Base-by-base conservation (phyloP, 2,888 invertebrate genomes). In the Eledone cirrhosa region DNA sequence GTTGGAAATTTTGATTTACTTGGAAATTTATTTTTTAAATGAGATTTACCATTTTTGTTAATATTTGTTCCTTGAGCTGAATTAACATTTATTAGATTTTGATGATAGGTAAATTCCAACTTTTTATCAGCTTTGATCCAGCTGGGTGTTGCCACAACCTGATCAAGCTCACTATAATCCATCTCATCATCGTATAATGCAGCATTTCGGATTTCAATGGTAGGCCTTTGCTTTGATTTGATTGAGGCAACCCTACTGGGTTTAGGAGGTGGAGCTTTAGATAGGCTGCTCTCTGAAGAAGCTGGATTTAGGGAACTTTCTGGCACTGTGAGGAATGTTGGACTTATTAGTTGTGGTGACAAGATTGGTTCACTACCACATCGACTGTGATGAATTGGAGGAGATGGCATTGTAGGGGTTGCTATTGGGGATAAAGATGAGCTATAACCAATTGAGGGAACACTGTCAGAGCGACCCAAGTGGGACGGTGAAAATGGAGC, bases 161-260 rank as follows among this genome's bases (percentile, higher is more conserved):
- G 89, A 48, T 81, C 84, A 79, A 88, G 88, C 79, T 90, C 90
- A 19, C 88, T 85, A 78, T 90, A 90, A 81, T 90, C 90, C 29
- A 87, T 79, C 47, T 86, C 87, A 79, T 86, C 86, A 41, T 86
- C 86, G 78, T 87, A 88, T 48, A 88, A 76, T 16, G 81, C 84
- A 53, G 81, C 82, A 79, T 89, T 89, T 16, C 90, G 81, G 8
- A 89, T 85, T 13, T 81, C 78, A 19, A 90, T 85, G 19, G 84
- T 77, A 7, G 90, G 90, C 41, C 86, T 82, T 47, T 86, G 81
- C 74, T 86, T 85, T 31, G 63, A 47, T 80, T 88, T 89, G 65
- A 91, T 84, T 4, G 91, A 90, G 5, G 91, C 91, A 48, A 91
- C 86, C 69, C 92, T 88, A 84, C 91, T 91, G 29, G 92, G 92